A percentile compares a stretch with the other conserved stretches of the same genome.
These are phyloP conservation scores for Scolopax bukidnonensis DNA, from an alignment of 2,797 vertebrate genomes.

Conservation along the genomic window DNA sequence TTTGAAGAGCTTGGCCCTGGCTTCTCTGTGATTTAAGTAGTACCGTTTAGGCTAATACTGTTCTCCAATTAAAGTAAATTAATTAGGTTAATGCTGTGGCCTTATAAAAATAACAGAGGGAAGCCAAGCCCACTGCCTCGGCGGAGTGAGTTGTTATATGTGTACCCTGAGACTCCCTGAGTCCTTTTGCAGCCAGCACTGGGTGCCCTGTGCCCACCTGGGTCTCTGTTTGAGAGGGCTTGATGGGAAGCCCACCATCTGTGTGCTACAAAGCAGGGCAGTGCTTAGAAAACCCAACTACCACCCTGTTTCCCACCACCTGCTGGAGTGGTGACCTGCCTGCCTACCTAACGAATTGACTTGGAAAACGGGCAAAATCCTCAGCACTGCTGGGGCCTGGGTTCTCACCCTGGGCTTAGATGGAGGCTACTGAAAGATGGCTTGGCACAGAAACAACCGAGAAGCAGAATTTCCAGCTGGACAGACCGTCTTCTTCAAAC, in stretches of 20 bases:
- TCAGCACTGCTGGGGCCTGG: background rate
- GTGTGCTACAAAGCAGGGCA: background rate
- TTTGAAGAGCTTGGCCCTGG: background rate
- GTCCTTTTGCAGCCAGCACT: background rate
- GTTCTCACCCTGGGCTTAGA: background rate
- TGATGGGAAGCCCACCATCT: background rate
- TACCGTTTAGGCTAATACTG: background rate
- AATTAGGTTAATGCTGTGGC: constrained; percentile 5
- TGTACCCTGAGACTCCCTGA: accelerated
- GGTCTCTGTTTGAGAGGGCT: background rate
- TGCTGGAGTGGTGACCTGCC: background rate
- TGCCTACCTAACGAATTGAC: background rate
- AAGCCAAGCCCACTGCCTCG: background rate
- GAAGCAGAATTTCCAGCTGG: background rate
- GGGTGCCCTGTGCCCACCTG: background rate
- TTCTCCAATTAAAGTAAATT: constrained; percentile 16
- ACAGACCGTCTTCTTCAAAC: background rate
- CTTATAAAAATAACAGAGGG: background rate
- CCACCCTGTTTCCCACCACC: accelerated
- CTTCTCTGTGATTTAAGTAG: background rate
- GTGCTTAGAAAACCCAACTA: background rate
- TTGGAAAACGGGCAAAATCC: background rate
- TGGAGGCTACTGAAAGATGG: background rate
- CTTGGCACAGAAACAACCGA: background rate
- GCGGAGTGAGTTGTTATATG: background rate